Percentiles rank a stretch among this genome's conserved stretches.
These are phyloP conservation scores for Monomorium pharaonis DNA, from an alignment of 1,140 invertebrate species.

Conservation along the genomic window DNA sequence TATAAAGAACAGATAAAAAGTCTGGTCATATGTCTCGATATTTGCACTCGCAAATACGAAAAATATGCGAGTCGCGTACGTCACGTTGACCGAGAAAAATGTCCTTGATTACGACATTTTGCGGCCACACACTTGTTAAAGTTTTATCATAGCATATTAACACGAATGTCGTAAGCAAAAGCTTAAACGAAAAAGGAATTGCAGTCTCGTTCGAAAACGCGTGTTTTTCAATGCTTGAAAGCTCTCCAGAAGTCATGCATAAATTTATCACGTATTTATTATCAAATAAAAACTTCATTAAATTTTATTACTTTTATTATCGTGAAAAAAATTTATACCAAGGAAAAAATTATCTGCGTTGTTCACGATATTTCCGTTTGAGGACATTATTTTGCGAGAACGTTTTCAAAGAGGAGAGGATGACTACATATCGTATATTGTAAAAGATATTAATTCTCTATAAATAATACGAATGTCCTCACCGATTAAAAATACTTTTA, in stretches of 20 bases:
- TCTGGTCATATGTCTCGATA: background rate
- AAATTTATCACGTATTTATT: background rate
- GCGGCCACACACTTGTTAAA: conserved; percentile 32
- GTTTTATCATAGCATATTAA: conserved; percentile 14
- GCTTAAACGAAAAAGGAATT: background rate
- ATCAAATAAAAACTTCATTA: background rate
- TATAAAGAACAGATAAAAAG: background rate
- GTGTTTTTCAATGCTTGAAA: background rate
- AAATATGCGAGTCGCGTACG: conserved; percentile 4
- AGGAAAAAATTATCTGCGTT: background rate
- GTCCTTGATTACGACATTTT: conserved; percentile 47
- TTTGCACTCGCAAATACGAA: background rate
- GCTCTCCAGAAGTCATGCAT: background rate
- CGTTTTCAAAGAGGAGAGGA: background rate
- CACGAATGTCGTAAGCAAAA: conserved; percentile 21
- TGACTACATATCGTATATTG: background rate
- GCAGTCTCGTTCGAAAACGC: background rate
- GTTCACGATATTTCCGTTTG: background rate
- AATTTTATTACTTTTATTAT: too few species aligned
- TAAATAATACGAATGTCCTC: background rate
- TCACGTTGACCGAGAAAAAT: conserved; percentile 20
- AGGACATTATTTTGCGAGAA: background rate
- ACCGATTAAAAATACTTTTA: conserved; percentile 34
- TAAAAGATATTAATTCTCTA: background rate
- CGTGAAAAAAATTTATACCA: background rate